Percentiles rank a stretch among this genome's conserved stretches.
Evolutionary conservation across 2,113 vertebrate genomes (phyloP).

Genomic region (Burhinus bistriatus): DNA sequence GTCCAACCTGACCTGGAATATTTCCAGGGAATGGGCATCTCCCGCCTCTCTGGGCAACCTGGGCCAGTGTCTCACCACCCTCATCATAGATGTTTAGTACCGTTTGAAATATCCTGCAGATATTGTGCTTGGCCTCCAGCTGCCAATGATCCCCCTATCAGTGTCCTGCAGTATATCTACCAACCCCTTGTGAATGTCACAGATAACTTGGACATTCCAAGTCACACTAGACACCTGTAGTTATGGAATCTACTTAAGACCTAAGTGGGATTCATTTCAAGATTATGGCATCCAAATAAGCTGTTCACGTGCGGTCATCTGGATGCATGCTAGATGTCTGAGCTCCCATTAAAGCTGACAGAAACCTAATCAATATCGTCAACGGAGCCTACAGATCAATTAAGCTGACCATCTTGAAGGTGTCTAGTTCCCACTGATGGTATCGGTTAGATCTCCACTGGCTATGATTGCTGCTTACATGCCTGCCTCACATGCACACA

Average conservation of each 20-base stretch:
- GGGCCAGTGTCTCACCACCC: neutral
- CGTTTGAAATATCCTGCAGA: neutral
- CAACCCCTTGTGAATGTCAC: neutral
- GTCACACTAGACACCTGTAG: neutral
- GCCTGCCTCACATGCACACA: neutral
- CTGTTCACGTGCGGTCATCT: accelerated
- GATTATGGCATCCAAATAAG: neutral
- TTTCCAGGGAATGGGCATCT: neutral
- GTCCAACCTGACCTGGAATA: neutral
- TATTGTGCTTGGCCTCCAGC: neutral
- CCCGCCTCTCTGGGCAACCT: neutral
- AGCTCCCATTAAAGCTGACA: neutral
- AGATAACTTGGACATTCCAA: neutral
- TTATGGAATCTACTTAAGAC: neutral
- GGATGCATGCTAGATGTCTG: neutral
- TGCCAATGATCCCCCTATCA: neutral
- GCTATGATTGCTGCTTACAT: neutral
- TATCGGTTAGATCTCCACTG: neutral
- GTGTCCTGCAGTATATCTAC: neutral
- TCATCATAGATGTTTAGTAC: neutral
- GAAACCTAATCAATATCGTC: neutral
- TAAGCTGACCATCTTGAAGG: neutral
- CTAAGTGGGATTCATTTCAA: neutral
- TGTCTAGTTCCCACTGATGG: neutral
- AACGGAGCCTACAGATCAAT: neutral